phyloP scores from a whole-genome alignment of 2,888 invertebrate genomes.

The Drosophila subsilvestris region DNA sequence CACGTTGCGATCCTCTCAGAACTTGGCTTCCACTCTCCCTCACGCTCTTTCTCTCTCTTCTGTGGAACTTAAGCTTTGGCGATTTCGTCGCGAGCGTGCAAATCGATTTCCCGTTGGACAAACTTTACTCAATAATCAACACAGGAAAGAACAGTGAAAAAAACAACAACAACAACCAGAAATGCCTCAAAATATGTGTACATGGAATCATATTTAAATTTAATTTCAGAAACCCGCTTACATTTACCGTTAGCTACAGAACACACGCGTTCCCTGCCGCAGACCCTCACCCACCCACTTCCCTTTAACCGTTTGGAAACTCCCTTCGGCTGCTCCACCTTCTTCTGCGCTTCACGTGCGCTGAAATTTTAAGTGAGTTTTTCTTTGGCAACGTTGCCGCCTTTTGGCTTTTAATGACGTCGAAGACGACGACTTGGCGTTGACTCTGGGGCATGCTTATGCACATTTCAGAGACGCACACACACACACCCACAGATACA shows the following conservation, averaged over 20 bases:
- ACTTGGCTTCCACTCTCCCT: neutral
- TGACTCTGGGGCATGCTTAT: conserved; percentile 75
- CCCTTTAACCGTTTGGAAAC: no score
- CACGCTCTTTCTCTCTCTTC: neutral
- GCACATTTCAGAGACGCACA: conserved; percentile 58
- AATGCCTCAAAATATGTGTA: conserved; percentile 22
- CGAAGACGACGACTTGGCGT: conserved; percentile 32
- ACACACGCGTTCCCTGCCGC: conserved; percentile 20
- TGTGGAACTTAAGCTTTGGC: conserved; percentile 1
- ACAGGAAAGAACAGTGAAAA: neutral
- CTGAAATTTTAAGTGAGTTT: conserved; percentile 78
- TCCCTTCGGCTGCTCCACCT: neutral
- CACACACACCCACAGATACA: conserved; percentile 5
- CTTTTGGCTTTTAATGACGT: conserved; percentile 78
- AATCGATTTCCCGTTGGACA: conserved; percentile 38
- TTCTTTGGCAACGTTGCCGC: conserved; percentile 58
- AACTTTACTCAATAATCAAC: conserved; percentile 44
- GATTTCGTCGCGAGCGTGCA: conserved; percentile 2
- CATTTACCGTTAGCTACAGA: conserved; percentile 42
- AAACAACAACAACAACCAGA: neutral
- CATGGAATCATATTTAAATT: conserved; percentile 55
- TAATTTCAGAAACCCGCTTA: conserved; percentile 34
- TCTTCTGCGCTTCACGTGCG: conserved; percentile 61
- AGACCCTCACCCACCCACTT: neutral
- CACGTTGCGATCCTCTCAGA: neutral